Percentiles rank a stretch among this genome's conserved stretches.
Evolutionary conservation across 2,113 vertebrate genomes (phyloP).

Genomic region (Psilopsiagon aymara): DNA sequence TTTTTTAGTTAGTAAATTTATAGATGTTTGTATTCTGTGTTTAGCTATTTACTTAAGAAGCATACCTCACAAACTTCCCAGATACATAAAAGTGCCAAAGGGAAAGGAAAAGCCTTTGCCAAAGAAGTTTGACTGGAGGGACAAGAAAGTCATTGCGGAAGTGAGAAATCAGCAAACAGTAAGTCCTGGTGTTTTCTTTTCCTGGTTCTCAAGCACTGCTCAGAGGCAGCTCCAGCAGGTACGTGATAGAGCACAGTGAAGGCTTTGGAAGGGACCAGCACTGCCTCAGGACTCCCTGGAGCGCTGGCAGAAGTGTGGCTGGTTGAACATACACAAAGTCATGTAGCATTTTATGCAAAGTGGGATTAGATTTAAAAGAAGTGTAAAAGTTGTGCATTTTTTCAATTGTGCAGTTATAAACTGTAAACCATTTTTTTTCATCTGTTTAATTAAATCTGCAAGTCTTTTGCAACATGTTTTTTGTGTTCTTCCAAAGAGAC

Average conservation of each 20-base stretch:
- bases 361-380: background rate
- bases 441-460: background rate
- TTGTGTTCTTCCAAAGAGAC: background rate
- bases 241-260: background rate
- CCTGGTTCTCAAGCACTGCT: background rate
- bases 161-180: slow-evolving; percentile 89
- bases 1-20: background rate
- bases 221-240: background rate
- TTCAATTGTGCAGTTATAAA: background rate
- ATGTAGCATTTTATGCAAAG: background rate
- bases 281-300: background rate
- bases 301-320: background rate
- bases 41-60: slow-evolving; percentile 86
- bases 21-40: slow-evolving; percentile 17
- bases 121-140: slow-evolving; percentile 90
- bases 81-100: slow-evolving; percentile 58
- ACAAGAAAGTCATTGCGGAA: slow-evolving; percentile 81
- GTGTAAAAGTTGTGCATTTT: background rate
- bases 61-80: slow-evolving; percentile 67
- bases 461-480: background rate
- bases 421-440: background rate
- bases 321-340: background rate
- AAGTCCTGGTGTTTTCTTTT: slow-evolving; percentile 41
- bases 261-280: background rate
- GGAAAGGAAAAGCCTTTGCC: slow-evolving; percentile 71